A percentile compares a stretch with the other conserved stretches of the same genome.
Conservation (phyloP, 2,113 vertebrate genomes). For the Elachura formosa region DNA sequence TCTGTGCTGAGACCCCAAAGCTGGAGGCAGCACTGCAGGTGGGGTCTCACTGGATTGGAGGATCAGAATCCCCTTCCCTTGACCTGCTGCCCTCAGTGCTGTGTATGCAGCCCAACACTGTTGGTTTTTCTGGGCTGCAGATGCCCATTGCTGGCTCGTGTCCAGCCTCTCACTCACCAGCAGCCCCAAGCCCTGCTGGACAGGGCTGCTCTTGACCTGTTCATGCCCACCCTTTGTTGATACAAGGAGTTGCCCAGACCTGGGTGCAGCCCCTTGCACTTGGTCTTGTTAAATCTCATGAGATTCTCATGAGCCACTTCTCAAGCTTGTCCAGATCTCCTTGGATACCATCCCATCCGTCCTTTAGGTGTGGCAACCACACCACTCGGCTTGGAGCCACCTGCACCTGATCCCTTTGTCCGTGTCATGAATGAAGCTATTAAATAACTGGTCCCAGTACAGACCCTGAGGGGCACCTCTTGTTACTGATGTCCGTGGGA, state of each 20-base stretch:
- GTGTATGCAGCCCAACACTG: not conserved
- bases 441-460: not conserved
- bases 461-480: not conserved
- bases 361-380: not conserved
- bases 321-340: not conserved
- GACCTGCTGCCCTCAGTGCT: not conserved
- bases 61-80: not conserved
- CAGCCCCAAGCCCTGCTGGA: not conserved
- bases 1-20: not conserved
- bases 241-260: not conserved
- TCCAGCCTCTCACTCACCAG: not conserved
- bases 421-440: not conserved
- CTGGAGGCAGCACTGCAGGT: not conserved
- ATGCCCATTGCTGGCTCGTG: not conserved
- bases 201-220: not conserved
- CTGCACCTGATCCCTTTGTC: not conserved
- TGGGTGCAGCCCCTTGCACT: not conserved
- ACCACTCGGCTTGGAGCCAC: not conserved
- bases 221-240: not conserved
- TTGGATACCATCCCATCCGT: not conserved
- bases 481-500: not conserved
- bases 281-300: not conserved
- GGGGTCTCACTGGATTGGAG: not conserved
- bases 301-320: not conserved
- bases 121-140: not conserved